Conservation (phyloP, 2,797 vertebrate species). For the Pangasius larnaudii region DNA sequence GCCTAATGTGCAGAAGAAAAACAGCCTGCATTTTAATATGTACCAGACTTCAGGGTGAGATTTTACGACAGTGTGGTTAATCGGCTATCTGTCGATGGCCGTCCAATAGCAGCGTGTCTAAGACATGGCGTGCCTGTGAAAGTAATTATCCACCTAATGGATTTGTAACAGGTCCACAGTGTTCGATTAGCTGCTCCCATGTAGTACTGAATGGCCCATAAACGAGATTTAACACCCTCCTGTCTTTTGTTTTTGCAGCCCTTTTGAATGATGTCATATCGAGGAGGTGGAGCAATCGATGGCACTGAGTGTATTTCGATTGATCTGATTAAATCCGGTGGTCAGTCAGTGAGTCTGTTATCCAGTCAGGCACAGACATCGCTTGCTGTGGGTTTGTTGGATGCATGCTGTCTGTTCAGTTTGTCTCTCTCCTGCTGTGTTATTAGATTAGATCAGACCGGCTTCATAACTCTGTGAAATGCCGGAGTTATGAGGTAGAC, state of each 20-base stretch:
- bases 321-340: constrained; percentile 23
- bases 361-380: not conserved
- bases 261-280: constrained; percentile 59
- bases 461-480: not conserved
- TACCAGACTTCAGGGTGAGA: not conserved
- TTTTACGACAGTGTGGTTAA: not conserved
- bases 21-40: not conserved
- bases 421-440: not conserved
- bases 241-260: constrained; percentile 36
- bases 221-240: constrained; percentile 50
- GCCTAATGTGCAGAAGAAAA: no score
- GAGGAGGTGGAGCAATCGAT: constrained; percentile 48
- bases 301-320: constrained; percentile 18
- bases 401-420: not conserved
- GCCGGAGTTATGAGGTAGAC: not conserved
- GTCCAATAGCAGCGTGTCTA: not conserved
- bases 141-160: constrained; percentile 65
- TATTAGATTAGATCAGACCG: not conserved
- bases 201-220: constrained; percentile 34
- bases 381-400: not conserved
- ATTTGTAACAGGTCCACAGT: constrained; percentile 54
- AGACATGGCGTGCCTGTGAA: constrained; percentile 22
- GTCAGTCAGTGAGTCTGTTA: not conserved
- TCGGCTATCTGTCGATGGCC: not conserved
- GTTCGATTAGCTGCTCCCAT: constrained; percentile 52